Conservation (phyloP, 2,113 vertebrate species). For the Passer montanus region DNA sequence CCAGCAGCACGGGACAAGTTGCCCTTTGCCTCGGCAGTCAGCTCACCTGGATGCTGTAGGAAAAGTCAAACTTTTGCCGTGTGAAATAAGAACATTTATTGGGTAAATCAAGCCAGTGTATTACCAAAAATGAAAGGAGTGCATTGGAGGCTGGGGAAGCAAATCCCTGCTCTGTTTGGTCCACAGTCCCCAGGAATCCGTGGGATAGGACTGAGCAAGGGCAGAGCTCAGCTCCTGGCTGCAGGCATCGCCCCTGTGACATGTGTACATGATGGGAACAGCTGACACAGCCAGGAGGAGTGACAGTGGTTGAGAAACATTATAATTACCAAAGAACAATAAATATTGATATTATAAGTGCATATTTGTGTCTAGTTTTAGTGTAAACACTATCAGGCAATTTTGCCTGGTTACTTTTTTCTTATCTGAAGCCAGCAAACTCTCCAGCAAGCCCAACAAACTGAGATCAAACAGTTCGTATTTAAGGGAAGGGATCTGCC, state of each 20-base stretch:
- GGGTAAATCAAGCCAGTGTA: accelerated
- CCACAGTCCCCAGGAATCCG: accelerated
- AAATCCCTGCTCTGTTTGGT: background rate
- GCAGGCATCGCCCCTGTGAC: accelerated
- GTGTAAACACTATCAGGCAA: conserved; percentile 1
- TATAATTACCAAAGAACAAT: background rate
- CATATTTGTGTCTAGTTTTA: background rate
- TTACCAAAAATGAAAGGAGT: background rate
- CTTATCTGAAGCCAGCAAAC: background rate
- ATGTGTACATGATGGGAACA: background rate
- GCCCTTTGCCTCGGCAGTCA: accelerated
- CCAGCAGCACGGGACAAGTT: accelerated
- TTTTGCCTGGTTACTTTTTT: background rate
- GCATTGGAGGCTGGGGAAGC: accelerated
- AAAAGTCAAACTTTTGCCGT: accelerated
- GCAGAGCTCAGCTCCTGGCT: background rate
- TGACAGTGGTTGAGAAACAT: background rate
- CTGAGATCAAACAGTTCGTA: background rate
- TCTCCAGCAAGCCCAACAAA: background rate
- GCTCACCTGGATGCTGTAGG: accelerated
- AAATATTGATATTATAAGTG: background rate
- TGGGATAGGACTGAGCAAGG: accelerated
- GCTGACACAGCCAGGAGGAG: background rate
- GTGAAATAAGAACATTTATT: background rate
- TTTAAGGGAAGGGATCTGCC: background rate